Percentiles rank a stretch among this genome's conserved stretches.
These are phyloP conservation scores for Habrosyne pyritoides DNA, from an alignment of 2,888 invertebrate genomes.

Conservation along the genomic window DNA sequence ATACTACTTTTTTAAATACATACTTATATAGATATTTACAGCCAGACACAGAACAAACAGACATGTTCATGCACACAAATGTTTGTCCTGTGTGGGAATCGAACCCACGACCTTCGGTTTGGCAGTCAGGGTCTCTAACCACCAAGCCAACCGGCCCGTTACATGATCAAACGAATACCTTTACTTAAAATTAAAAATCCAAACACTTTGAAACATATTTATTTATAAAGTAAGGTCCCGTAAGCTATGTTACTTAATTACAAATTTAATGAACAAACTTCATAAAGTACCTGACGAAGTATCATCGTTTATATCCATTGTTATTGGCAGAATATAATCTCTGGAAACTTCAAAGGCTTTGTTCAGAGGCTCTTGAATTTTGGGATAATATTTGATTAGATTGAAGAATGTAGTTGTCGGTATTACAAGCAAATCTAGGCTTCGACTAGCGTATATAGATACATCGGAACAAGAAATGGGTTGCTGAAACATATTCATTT, in stretches of 20 bases:
- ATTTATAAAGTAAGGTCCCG: neutral
- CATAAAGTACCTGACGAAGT: slow-evolving; percentile 52
- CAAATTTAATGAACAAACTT: slow-evolving; percentile 6
- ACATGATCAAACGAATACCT: neutral
- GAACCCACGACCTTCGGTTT: too few species aligned
- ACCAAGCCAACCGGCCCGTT: too few species aligned
- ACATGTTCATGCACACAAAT: too few species aligned
- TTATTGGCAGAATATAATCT: slow-evolving; percentile 74
- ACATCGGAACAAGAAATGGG: slow-evolving; percentile 68
- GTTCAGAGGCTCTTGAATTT: slow-evolving; percentile 68
- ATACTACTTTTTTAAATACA: too few species aligned
- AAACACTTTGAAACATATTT: neutral
- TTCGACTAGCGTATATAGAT: slow-evolving; percentile 73
- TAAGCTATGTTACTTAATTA: neutral
- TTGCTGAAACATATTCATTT: too few species aligned
- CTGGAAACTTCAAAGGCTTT: slow-evolving; percentile 70
- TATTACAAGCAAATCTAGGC: slow-evolving; percentile 68
- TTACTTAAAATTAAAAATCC: neutral
- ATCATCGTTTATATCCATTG: slow-evolving; percentile 57
- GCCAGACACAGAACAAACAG: too few species aligned
- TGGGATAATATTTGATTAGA: slow-evolving; percentile 72
- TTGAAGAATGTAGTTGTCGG: slow-evolving; percentile 73
- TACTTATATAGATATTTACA: too few species aligned
- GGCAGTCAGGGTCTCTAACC: too few species aligned
- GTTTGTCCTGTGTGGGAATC: too few species aligned